phyloP scores from a whole-genome alignment of 2,797 vertebrate genomes.

The Crocidura indochinensis region DNA sequence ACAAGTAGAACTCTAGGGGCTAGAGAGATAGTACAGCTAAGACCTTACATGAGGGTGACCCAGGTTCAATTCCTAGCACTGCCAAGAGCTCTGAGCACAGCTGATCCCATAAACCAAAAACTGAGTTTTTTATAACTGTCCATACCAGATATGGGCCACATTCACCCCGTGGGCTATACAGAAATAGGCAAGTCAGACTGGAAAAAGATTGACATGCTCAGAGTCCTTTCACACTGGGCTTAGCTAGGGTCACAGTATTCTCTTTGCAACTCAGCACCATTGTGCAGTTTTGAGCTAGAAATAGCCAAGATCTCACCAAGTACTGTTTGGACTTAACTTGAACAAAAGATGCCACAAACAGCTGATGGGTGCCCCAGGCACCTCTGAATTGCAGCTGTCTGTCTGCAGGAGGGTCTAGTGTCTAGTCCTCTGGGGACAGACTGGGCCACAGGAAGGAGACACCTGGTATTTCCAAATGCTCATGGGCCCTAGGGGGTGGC shows the following conservation, averaged over 20 bases:
- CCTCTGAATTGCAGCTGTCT: slow-evolving; percentile 13
- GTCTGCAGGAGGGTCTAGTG: slow-evolving; percentile 2
- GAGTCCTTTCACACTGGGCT: slow-evolving; percentile 37
- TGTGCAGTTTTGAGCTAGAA: slow-evolving; percentile 49
- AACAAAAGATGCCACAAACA: slow-evolving; percentile 60
- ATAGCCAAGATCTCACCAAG: slow-evolving; percentile 52
- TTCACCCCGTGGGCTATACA: not conserved
- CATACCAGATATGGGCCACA: slow-evolving; percentile 22
- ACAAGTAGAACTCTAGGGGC: no score
- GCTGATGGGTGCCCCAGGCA: not conserved
- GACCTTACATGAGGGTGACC: no score
- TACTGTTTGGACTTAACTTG: slow-evolving; percentile 51
- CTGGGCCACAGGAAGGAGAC: not conserved
- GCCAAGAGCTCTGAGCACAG: no score
- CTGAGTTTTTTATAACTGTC: not conserved
- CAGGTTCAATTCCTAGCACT: no score
- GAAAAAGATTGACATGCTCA: not conserved
- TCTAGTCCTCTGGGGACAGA: not conserved
- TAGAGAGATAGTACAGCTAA: no score
- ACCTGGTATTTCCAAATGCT: slow-evolving; percentile 4
- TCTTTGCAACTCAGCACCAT: slow-evolving; percentile 46
- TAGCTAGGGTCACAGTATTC: slow-evolving; percentile 31
- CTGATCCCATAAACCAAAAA: not conserved
- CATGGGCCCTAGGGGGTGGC: not conserved
- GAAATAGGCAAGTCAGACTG: slow-evolving; percentile 47